A percentile compares a stretch with the other conserved stretches of the same genome.
phyloP scores from a whole-genome alignment of 2,113 vertebrate species.

The Ivindomyrus marchei region DNA sequence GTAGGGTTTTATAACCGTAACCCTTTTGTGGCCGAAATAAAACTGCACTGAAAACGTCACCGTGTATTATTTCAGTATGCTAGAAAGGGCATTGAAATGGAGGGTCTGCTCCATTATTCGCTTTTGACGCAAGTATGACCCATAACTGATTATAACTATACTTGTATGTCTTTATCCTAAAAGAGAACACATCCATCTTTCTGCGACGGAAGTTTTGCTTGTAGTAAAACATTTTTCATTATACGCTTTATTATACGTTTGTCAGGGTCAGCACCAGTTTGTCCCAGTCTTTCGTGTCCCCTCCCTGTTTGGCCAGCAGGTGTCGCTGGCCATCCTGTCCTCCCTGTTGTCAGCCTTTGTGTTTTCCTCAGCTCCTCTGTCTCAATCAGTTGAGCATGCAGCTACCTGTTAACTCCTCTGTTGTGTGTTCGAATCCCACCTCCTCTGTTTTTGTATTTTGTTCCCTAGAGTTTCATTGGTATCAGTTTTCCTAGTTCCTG shows the following conservation, averaged over 20 bases:
- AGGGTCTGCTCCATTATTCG: not conserved
- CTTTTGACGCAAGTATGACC: not conserved
- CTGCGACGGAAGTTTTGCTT: not conserved
- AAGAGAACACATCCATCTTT: not conserved
- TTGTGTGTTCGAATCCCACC: too few species aligned
- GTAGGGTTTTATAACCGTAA: constrained; percentile 37
- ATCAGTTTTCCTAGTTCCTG: too few species aligned
- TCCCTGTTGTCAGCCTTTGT: too few species aligned
- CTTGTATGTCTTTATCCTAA: not conserved
- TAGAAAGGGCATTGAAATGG: not conserved
- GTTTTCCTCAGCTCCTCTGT: too few species aligned
- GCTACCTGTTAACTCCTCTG: too few species aligned
- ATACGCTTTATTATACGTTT: not conserved
- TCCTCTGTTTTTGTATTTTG: too few species aligned
- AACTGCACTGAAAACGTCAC: not conserved
- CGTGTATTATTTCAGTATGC: not conserved
- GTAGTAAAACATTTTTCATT: not conserved
- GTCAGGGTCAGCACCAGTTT: too few species aligned
- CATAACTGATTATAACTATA: not conserved
- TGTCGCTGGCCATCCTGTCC: too few species aligned
- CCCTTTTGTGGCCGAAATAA: not conserved
- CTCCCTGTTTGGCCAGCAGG: too few species aligned
- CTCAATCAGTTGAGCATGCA: too few species aligned
- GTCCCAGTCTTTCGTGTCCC: too few species aligned
- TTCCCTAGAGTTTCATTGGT: too few species aligned